Evolutionary conservation across 2,797 vertebrate genomes (phyloP).

Genomic region (Macrochelys suwanniensis): DNA sequence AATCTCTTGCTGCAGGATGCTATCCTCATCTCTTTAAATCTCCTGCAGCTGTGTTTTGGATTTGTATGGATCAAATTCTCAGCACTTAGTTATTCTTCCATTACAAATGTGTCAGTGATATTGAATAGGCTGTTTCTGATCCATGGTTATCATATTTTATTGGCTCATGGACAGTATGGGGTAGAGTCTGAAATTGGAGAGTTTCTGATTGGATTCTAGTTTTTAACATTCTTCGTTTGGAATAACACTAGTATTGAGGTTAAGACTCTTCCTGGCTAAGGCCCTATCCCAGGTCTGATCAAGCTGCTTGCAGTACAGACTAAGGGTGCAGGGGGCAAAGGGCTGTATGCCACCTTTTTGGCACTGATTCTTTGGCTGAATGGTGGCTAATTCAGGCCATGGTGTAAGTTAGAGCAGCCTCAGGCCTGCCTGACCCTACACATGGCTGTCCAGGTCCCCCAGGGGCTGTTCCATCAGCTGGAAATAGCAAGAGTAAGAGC

Average conservation of each 20-base stretch:
- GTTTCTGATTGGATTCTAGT: constrained; percentile 38
- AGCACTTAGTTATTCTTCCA: constrained; percentile 43
- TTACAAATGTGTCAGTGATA: constrained; percentile 29
- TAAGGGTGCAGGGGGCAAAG: background rate
- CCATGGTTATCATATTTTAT: constrained; percentile 10
- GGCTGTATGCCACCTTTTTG: constrained; percentile 1
- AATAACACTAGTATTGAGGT: constrained; percentile 7
- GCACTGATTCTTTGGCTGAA: background rate
- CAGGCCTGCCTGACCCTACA: background rate
- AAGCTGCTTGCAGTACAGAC: background rate
- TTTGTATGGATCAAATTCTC: constrained; percentile 53
- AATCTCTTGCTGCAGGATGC: constrained; percentile 37
- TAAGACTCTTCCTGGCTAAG: background rate
- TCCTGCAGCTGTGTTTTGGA: constrained; percentile 58
- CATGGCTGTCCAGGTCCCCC: background rate
- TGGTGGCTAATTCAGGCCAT: background rate
- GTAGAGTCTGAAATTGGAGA: background rate
- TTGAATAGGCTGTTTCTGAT: constrained; percentile 32
- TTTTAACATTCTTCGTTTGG: constrained; percentile 40
- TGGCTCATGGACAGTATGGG: constrained; percentile 4
- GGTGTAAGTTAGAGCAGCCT: background rate
- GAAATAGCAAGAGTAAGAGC: background rate
- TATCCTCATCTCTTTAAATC: constrained; percentile 52
- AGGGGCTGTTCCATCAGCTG: background rate
- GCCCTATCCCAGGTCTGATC: background rate